Percentiles rank a stretch among this genome's conserved stretches.
phyloP scores from a whole-genome alignment of 2,113 vertebrate species.

The Dipodomys merriami region DNA sequence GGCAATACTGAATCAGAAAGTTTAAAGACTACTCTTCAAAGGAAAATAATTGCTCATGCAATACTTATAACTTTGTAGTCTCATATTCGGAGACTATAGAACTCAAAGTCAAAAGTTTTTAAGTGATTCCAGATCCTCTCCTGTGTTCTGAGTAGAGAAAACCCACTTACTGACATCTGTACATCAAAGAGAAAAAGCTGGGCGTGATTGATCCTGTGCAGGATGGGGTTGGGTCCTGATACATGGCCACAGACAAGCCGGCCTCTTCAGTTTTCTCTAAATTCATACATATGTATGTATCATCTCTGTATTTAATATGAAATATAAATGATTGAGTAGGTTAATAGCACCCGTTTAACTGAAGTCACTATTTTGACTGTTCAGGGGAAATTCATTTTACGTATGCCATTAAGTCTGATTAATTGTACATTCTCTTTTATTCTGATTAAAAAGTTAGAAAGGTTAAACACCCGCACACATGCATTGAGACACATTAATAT shows the following conservation, averaged over 20 bases:
- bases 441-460: constrained; percentile 11
- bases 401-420: background rate
- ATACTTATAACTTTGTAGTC: background rate
- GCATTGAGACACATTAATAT: constrained; percentile 8
- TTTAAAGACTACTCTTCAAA: background rate
- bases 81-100: background rate
- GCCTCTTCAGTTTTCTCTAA: no score
- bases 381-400: constrained; percentile 46
- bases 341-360: constrained; percentile 28
- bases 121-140: background rate
- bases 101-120: background rate
- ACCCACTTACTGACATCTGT: background rate
- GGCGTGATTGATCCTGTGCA: background rate
- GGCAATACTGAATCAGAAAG: background rate
- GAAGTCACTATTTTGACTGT: constrained; percentile 11
- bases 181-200: no score
- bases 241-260: background rate
- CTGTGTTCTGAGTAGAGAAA: background rate
- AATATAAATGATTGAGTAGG: background rate
- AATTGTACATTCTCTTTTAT: background rate
- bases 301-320: background rate
- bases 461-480: background rate
- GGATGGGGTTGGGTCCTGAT: background rate
- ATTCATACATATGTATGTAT: fast-evolving
- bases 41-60: background rate